Evolutionary conservation across 2,797 vertebrate genomes (phyloP), one percentile per base, ranked within the genome.

Genomic region (Selene dorsalis): DNA sequence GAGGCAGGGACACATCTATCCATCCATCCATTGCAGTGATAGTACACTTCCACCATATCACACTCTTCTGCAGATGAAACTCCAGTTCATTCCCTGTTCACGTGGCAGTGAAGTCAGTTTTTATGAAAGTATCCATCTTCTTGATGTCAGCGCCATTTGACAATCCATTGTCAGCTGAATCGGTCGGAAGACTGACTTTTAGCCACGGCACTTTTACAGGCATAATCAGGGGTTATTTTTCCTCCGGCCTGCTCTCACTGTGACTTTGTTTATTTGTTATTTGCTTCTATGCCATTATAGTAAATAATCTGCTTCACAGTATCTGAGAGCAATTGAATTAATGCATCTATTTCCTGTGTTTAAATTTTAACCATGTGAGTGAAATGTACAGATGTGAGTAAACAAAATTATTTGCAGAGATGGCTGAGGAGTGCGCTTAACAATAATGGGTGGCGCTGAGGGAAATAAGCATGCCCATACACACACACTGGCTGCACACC

Each of bases 71-170:
- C 81, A 82, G 80, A 88, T 88, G 75, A 65, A 80, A 75, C 84
- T 67, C 63, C 22, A 73, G 69, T 84, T 86, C 71, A 76, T 87
- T 86, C 84, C 86, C 66, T 77, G 86, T 85, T 84, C 73, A 77
- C 82, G 69, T 75, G 78, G 48, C 78, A 80, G 66, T 66, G 76
- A 79, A 77, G 75, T 50, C 61, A n/a, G 43, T 73, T 79, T 83
- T 91, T 88, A 85, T 89, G 78, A 83, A 87, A 28, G 48, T 59
- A 84, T 93, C 75, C 43, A 69, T 91, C 85, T 87, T 86, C 74
- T 71, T 82, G 84, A 86, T 90, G 82, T 35, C 60, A 20, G 53
- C 14, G 28, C 60, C 24, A 55, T 86, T 83, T 84, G 76, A 86
- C 73, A 81, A 82, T 79, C 85, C 70, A 81, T 82, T 86, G 82